phyloP scores from a whole-genome alignment of 2,113 vertebrate genomes.

The Laticauda laticaudata region DNA sequence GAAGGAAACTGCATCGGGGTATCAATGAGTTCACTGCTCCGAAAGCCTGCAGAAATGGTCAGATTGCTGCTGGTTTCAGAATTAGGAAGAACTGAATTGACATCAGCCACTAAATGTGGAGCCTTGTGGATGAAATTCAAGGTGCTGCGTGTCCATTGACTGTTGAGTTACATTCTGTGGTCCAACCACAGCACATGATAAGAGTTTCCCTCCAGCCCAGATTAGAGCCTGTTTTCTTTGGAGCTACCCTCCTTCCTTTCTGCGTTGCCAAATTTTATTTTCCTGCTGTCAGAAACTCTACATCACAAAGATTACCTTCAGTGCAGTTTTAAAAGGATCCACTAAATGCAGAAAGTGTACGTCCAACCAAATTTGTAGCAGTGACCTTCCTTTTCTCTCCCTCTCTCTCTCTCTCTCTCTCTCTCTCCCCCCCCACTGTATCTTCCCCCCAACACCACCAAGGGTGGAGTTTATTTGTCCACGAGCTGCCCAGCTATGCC shows the following conservation, averaged over 20 bases:
- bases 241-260: not conserved
- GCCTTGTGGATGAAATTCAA: not conserved
- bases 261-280: not conserved
- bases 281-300: not conserved
- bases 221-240: not conserved
- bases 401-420: not conserved
- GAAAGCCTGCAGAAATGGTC: not conserved
- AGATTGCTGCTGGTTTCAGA: not conserved
- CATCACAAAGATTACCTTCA: not conserved
- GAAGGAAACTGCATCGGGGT: not conserved
- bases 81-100: not conserved
- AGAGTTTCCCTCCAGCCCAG: not conserved
- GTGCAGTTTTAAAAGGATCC: not conserved
- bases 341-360: not conserved
- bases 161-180: not conserved
- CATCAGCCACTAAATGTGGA: not conserved
- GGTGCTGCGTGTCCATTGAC: not conserved
- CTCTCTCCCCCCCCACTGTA: accelerated
- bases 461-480: not conserved
- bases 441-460: not conserved
- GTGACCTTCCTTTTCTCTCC: not conserved
- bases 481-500: not conserved
- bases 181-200: not conserved
- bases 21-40: not conserved
- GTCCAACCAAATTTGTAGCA: not conserved